Percentiles rank a stretch among this genome's conserved stretches.
Conservation (phyloP, 2,797 vertebrate species). For the Poeciliopsis presidionis region DNA sequence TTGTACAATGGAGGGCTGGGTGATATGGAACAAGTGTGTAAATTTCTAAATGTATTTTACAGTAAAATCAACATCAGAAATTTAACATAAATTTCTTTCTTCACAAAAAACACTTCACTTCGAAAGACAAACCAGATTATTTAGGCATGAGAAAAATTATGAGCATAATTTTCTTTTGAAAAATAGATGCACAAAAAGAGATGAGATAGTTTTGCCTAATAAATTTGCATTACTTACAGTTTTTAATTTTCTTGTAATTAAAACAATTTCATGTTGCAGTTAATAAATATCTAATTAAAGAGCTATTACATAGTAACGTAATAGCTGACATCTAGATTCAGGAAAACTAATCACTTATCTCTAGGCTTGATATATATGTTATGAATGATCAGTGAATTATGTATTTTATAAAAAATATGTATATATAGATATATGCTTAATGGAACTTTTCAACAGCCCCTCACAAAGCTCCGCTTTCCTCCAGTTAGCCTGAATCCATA, state of each 20-base stretch:
- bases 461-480: slow-evolving; percentile 60
- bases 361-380: neutral
- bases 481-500: slow-evolving; percentile 70
- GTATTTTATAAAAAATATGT: neutral
- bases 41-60: neutral
- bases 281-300: neutral
- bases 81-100: neutral
- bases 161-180: neutral
- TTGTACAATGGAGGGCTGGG: neutral
- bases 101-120: neutral
- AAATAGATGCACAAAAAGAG: neutral
- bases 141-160: neutral
- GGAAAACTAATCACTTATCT: neutral
- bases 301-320: too few relatives aligned
- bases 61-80: neutral
- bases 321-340: neutral
- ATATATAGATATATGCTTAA: slow-evolving; percentile 19
- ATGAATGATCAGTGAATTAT: neutral
- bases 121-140: neutral
- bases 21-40: neutral
- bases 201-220: neutral
- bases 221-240: neutral
- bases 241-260: neutral
- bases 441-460: slow-evolving; percentile 50
- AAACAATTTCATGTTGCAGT: neutral